A percentile compares a stretch with the other conserved stretches of the same genome.
These are phyloP conservation scores for Loris lydekkerianus DNA, from an alignment of 2,797 vertebrate species.

Conservation along the genomic window DNA sequence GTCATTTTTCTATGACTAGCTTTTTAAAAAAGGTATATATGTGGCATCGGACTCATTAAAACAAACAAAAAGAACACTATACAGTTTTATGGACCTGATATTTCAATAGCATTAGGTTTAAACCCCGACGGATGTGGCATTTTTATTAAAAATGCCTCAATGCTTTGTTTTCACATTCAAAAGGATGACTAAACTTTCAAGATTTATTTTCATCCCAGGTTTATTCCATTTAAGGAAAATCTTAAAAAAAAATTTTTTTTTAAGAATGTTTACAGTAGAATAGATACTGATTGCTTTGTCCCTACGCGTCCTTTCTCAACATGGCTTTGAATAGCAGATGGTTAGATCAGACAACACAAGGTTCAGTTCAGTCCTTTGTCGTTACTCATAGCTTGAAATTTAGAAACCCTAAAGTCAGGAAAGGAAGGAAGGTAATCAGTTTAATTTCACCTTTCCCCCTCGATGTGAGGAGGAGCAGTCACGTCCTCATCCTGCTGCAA, in stretches of 20 bases:
- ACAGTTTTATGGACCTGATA: conserved; percentile 48
- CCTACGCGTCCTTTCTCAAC: conserved; percentile 49
- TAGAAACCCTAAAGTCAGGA: conserved; percentile 58
- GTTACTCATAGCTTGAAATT: conserved; percentile 71
- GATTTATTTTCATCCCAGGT: conserved; percentile 67
- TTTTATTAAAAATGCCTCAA: conserved; percentile 72
- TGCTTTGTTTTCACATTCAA: conserved; percentile 69
- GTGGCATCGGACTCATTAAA: conserved; percentile 61
- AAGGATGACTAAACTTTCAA: conserved; percentile 52
- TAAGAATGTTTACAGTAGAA: conserved; percentile 60
- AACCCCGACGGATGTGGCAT: conserved; percentile 26
- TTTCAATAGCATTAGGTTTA: conserved; percentile 64
- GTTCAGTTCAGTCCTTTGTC: conserved; percentile 69
- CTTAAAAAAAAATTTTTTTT: conserved; percentile 18
- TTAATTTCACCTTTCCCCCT: conserved; percentile 46
- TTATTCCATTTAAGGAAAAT: conserved; percentile 48
- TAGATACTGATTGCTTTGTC: conserved; percentile 50
- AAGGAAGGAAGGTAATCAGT: conserved; percentile 61
- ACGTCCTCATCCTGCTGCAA: background rate
- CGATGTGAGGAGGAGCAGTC: conserved; percentile 2
- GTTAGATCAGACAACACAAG: conserved; percentile 57
- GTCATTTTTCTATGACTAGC: background rate
- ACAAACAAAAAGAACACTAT: conserved; percentile 39
- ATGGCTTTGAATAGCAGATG: conserved; percentile 72
- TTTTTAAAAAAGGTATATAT: conserved; percentile 5